Percentiles rank a stretch among this genome's conserved stretches.
These are phyloP conservation scores for Danio aesculapii DNA, from an alignment of 2,797 vertebrate species.

Conservation along the genomic window DNA sequence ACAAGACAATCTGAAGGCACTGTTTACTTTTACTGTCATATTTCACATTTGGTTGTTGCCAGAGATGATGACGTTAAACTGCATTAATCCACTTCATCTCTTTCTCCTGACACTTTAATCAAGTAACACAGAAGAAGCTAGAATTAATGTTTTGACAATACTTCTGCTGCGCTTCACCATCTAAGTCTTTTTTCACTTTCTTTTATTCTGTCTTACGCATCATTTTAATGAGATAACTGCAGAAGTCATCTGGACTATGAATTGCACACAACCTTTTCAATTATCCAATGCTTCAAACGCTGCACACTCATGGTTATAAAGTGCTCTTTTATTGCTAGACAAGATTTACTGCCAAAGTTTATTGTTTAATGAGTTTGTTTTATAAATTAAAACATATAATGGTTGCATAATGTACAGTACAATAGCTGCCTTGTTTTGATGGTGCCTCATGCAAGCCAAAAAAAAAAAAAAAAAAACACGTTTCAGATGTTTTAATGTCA, in stretches of 20 bases:
- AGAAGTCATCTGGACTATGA: constrained; percentile 21
- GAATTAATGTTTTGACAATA: constrained; percentile 4
- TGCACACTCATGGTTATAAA: constrained; percentile 24
- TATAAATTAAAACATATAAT: constrained; percentile 35
- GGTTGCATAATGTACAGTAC: neutral
- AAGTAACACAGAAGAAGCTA: neutral
- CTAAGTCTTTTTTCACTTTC: neutral
- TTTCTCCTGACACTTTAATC: constrained; percentile 1
- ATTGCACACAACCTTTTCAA: constrained; percentile 27
- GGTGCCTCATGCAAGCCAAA: neutral
- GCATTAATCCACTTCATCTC: neutral
- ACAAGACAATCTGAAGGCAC: constrained; percentile 16
- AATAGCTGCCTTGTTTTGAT: constrained; percentile 21
- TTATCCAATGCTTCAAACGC: constrained; percentile 7
- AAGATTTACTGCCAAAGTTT: constrained; percentile 10
- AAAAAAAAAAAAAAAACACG: neutral
- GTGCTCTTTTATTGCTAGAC: constrained; percentile 27
- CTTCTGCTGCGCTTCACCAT: neutral
- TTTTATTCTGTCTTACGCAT: neutral
- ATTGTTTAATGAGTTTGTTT: constrained; percentile 34
- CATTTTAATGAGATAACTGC: neutral
- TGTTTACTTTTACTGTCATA: constrained; percentile 1
- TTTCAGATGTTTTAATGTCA: neutral
- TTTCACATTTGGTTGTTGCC: neutral
- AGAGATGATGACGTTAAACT: neutral